Evolutionary conservation across 2,113 vertebrate species (phyloP), one percentile per base, ranked within the genome.

Genomic region (Uropsilus gracilis): DNA sequence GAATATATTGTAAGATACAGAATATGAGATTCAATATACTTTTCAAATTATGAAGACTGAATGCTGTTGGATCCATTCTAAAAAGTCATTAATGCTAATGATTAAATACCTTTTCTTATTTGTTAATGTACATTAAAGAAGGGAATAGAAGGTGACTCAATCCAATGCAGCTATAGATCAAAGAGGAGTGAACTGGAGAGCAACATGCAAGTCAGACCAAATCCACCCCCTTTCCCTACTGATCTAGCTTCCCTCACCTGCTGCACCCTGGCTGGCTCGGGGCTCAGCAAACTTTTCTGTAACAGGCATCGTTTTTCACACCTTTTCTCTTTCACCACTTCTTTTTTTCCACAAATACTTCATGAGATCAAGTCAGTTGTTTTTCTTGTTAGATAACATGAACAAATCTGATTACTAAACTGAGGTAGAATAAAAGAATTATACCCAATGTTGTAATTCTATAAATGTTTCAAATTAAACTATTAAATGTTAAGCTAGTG

Each of bases 21-120:
- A 8, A 50, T 0, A 0, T 28, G 34, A 78, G 4, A 5, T 17
- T 20, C 6, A 6, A 50, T 22, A 8, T 9, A 0, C 59, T 63
- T 71, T 53, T 91, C 26, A 37, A 26, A 61, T 89, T 76, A 46
- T 32, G 20, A 59, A 73, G 24, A 42, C 26, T 13, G 57, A 92
- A 83, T 17, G 12, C 2, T 18, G 11, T 30, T 3, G 8, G 8
- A 39, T 34, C 37, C 44, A 48, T 69, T 73, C 63, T 83, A 28
- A 50, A 84, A 55, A 72, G 46, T 39, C 18, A 16, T 50, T 46
- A 17, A 24, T 64, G 92, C 26, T 28, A 82, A 0, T 32, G n/a
- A 42, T 48, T 42, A 71, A 86, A 64, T 28, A 9, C 20, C 39
- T 73, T 22, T 44, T 75, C 11, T 8, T 6, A 30, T 68, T 68